Evolutionary conservation across 2,113 vertebrate species (phyloP), one percentile per base, ranked within the genome.

Genomic region (Cryptomyrus ogoouensis): DNA sequence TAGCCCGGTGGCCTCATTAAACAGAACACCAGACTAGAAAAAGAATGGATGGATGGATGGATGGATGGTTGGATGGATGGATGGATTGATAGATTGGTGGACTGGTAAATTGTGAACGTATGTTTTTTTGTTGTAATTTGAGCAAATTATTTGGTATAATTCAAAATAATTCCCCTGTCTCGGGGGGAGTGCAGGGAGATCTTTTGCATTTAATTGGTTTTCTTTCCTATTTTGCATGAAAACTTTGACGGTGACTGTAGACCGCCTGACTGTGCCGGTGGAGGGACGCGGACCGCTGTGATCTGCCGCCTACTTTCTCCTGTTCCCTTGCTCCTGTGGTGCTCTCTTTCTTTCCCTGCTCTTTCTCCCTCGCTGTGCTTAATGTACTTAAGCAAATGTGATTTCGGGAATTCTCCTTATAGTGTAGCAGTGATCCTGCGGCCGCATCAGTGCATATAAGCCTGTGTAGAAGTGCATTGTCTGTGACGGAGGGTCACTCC

Each of bases 371-470:
- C 94, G 94, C 93, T 95, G 93, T 94, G 94, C 93, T 94, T 94
- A 95, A 95, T 94, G 94, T 94, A 94, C 90, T 94, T 93, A 94
- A 94, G 89, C 93, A 93, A 91, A 92, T 93, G 93, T 91, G 89
- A 91, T 95, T 94, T 93, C 93, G 94, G 93, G 94, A 94, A 93
- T 93, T 94, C 93, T 95, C 93, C 86, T 70, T 56, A 91, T 93
- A 94, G 93, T 89, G 83, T 90, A 84, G 17, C 85, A 19, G 74
- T 83, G 84, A 90, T 92, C 91, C 91, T 90, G 80, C 91, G 90
- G 85, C 6, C 35, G 1, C 80, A 15, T 47, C 39, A 19, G 6
- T 24, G 8, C 39, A 5, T 46, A 21, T 47, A 83, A 39, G 77
- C 17, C 31, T n/a, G 44, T 47, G 80, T 9, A 10, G 31, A 83